phyloP scores from a whole-genome alignment of 2,113 vertebrate species.

The Hemibagrus wyckioides region DNA sequence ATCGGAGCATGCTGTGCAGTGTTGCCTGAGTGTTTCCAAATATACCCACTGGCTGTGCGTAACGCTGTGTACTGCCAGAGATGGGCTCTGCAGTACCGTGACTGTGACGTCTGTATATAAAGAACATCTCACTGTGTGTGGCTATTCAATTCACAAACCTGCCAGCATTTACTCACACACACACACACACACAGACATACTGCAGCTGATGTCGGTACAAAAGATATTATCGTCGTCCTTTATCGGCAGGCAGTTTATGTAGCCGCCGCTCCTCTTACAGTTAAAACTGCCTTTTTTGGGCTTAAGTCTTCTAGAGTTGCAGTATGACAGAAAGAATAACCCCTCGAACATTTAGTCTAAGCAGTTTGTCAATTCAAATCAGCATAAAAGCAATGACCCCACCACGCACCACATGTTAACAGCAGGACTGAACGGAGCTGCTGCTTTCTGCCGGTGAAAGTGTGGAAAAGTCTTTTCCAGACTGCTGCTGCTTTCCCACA shows the following conservation, averaged over 20 bases:
- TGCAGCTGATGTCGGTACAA: constrained; percentile 17
- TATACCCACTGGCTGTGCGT: constrained; percentile 29
- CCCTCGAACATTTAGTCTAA: background rate
- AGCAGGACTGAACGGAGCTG: background rate
- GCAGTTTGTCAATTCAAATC: background rate
- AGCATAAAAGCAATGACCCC: background rate
- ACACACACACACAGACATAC: background rate
- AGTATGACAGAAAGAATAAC: background rate
- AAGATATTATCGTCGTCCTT: background rate
- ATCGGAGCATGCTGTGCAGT: constrained; percentile 33
- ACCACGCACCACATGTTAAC: background rate
- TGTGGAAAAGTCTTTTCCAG: background rate
- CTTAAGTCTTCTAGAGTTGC: background rate
- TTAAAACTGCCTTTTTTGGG: background rate
- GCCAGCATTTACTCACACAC: constrained; percentile 29
- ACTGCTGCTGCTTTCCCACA: background rate
- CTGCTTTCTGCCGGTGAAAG: background rate
- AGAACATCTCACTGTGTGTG: constrained; percentile 17
- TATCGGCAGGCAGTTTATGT: background rate
- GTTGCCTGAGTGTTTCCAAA: constrained; percentile 45
- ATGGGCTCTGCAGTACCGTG: constrained; percentile 17
- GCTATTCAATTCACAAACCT: constrained; percentile 35
- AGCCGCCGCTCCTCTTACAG: background rate
- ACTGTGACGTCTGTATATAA: constrained; percentile 34
- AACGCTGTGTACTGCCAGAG: constrained; percentile 47